Evolutionary conservation across 2,888 invertebrate genomes (phyloP), one percentile per base, ranked within the genome.

Genomic region (Caradrina clavipalpis): DNA sequence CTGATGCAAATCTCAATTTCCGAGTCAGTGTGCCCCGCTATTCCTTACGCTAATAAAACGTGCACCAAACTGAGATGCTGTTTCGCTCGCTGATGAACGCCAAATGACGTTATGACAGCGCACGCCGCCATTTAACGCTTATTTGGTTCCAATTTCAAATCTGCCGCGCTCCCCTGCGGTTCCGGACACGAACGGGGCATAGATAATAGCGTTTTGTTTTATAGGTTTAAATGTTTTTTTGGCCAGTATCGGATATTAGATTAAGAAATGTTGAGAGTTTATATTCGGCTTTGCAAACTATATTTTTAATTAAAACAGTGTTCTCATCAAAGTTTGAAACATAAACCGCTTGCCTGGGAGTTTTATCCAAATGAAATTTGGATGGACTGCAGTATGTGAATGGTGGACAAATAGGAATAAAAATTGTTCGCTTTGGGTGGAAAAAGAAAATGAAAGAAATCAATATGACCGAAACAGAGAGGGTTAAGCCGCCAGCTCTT

Each of bases 61-160:
- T 93, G 95, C 94, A 94, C 93, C 95, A 93, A 93, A 92, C 93
- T 93, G 93, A 92, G 93, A 93, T 94, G 95, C 95, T 95, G 94
- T 95, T 94, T 93, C 93, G 95, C 90, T 90, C 91, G 91, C 93
- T 96, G 96, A 96, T 96, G 96, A 96, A 94, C 95, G 94, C 91
- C 93, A 95, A 96, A 96, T 94, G 94, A 94, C 90, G 95, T 96
- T 96, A 95, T 95, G 94, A 95, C 94, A 94, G 93, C 94, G 94
- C 93, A 93, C 95, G 96, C 95, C 96, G 96, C 96, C 96, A 97
- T 97, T 97, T 97, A 96, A 96, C 96, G 97, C 97, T 96, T 96
- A 97, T 97, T 96, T 97, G 97, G 95, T 94, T 96, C 96, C 96
- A 96, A 96, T 95, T 94, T 95, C 96, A 96, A 96, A 96, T 96